phyloP scores from a whole-genome alignment of 2,888 invertebrate genomes.

The Callyntrura sp. region DNA sequence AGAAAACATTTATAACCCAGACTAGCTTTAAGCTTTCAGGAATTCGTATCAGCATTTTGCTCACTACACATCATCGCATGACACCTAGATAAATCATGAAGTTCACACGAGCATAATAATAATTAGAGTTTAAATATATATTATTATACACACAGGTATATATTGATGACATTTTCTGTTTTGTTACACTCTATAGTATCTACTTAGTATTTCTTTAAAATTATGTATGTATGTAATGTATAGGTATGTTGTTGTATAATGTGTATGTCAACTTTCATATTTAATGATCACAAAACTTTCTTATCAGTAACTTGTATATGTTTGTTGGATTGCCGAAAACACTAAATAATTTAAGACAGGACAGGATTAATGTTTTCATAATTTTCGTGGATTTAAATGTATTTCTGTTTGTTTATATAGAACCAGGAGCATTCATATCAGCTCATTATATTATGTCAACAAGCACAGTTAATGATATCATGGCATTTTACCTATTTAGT shows the following conservation, averaged over 20 bases:
- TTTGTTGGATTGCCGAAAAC: conserved; percentile 76
- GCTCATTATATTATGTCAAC: conserved; percentile 74
- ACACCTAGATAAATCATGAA: conserved; percentile 63
- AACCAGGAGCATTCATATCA: conserved; percentile 71
- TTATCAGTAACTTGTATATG: conserved; percentile 70
- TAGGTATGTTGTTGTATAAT: conserved; percentile 54
- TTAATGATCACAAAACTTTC: conserved; percentile 77
- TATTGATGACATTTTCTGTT: conserved; percentile 63
- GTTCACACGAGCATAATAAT: conserved; percentile 72
- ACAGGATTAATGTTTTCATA: conserved; percentile 74
- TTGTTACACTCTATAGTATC: conserved; percentile 68
- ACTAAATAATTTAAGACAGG: conserved; percentile 68
- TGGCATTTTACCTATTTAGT: conserved; percentile 67
- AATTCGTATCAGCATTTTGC: conserved; percentile 77
- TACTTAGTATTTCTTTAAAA: conserved; percentile 34
- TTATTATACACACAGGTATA: conserved; percentile 72
- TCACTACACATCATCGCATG: conserved; percentile 59
- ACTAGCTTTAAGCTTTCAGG: conserved; percentile 79
- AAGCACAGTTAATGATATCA: conserved; percentile 78
- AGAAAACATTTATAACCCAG: conserved; percentile 76
- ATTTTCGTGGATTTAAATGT: conserved; percentile 57
- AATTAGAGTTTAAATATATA: conserved; percentile 58
- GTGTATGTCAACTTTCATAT: conserved; percentile 72
- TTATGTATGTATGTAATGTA: conserved; percentile 55
- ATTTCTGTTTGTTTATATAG: conserved; percentile 58